These are phyloP conservation scores for Protobothrops flavoviridis DNA, from an alignment of 2,113 vertebrate species.

Conservation along the genomic window DNA sequence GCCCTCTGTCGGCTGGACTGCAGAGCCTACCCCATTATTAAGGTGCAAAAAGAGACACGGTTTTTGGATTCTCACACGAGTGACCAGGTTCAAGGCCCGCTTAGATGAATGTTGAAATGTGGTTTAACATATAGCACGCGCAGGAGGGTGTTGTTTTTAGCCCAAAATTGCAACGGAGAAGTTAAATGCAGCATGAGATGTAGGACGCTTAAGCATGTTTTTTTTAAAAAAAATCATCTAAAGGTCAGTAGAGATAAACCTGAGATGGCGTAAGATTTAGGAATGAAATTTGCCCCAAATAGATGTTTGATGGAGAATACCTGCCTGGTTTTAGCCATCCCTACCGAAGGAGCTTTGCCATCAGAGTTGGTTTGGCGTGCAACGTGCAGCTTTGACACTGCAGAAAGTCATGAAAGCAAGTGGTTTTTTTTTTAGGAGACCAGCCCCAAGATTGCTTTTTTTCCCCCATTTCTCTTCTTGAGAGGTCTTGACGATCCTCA, in stretches of 20 bases:
- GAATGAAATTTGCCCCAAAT: not conserved
- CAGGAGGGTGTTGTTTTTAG: not conserved
- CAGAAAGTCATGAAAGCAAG: too few relatives aligned
- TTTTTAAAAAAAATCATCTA: not conserved
- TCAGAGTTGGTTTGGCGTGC: too few relatives aligned
- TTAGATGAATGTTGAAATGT: not conserved
- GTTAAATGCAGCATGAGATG: not conserved
- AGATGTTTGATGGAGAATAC: not conserved
- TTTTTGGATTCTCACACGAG: not conserved
- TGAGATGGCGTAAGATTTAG: not conserved
- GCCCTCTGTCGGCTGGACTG: too few relatives aligned
- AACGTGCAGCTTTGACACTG: not conserved
- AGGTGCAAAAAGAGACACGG: not conserved
- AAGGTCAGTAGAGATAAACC: not conserved
- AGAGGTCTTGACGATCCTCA: not conserved
- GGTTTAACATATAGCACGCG: not conserved
- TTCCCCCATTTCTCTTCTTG: not conserved
- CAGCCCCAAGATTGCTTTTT: not conserved
- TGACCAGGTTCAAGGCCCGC: not conserved
- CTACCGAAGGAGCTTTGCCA: not conserved
- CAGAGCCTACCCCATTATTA: too few relatives aligned
- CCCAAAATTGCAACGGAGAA: not conserved
- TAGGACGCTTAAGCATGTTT: not conserved
- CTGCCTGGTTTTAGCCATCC: not conserved
- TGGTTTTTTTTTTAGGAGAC: not conserved